Percentiles rank a stretch among this genome's conserved stretches.
Evolutionary conservation across 2,797 vertebrate genomes (phyloP).

Genomic region (Acipenser oxyrinchus): DNA sequence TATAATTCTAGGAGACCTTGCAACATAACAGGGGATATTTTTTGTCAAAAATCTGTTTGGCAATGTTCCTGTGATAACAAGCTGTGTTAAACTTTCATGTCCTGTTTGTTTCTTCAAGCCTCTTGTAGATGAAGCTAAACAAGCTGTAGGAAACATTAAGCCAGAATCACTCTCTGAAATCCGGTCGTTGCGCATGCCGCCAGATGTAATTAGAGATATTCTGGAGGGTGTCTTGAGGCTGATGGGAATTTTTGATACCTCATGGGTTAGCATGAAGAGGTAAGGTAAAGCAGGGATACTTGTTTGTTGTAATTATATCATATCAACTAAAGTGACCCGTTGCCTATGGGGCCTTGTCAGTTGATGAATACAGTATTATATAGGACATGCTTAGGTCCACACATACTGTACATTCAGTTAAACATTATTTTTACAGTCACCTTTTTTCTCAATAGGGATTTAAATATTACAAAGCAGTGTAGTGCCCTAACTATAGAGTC

Average conservation of each 20-base stretch:
- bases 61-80: not conserved
- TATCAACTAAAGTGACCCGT: no score
- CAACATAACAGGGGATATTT: not conserved
- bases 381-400: no score
- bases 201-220: constrained; percentile 92
- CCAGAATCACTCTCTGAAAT: constrained; percentile 92
- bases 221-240: constrained; percentile 90
- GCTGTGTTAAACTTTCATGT: not conserved
- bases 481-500: no score
- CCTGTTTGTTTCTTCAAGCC: constrained; percentile 56
- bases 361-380: no score
- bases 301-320: not conserved
- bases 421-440: no score
- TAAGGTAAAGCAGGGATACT: constrained; percentile 34
- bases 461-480: no score
- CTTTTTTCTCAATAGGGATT: no score
- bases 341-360: no score
- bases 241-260: constrained; percentile 97
- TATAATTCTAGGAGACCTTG: not conserved
- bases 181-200: constrained; percentile 89
- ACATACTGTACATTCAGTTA: no score
- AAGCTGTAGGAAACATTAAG: constrained; percentile 92
- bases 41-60: not conserved
- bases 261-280: constrained; percentile 99
- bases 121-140: constrained; percentile 84